Percentiles rank a stretch among this genome's conserved stretches.
phyloP scores from a whole-genome alignment of 2,888 invertebrate genomes.

The Hyles lineata region DNA sequence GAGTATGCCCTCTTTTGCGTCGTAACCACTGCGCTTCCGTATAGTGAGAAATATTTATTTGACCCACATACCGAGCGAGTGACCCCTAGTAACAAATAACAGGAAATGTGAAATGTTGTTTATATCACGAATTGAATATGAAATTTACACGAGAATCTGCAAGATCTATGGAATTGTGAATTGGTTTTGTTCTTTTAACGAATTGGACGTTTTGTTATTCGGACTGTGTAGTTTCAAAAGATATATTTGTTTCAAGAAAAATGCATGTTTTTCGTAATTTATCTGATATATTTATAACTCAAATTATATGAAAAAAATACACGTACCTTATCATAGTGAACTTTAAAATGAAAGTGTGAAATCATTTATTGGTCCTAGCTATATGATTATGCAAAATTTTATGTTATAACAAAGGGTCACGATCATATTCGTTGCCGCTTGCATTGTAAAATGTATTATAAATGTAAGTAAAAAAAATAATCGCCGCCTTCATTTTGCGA shows the following conservation, averaged over 20 bases:
- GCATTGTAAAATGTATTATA: no score
- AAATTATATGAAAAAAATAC: no score
- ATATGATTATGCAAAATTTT: no score
- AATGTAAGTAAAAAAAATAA: no score
- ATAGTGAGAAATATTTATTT: constrained; percentile 17
- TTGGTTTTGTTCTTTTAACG: neutral
- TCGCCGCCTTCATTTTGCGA: no score
- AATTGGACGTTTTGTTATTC: neutral
- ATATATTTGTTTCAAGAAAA: neutral
- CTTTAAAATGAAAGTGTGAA: no score
- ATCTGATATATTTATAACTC: no score
- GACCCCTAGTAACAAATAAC: constrained; percentile 9
- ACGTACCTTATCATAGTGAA: no score
- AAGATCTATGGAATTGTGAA: neutral
- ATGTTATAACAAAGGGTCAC: no score
- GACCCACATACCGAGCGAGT: constrained; percentile 12
- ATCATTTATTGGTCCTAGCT: no score
- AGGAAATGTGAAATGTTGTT: constrained; percentile 11
- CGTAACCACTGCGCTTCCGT: constrained; percentile 10
- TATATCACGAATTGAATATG: constrained; percentile 11
- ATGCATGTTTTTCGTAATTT: neutral
- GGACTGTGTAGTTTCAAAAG: neutral
- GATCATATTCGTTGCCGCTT: no score
- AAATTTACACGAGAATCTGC: neutral
- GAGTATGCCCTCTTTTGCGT: neutral